Evolutionary conservation across 2,113 vertebrate genomes (phyloP).

Genomic region (Lethenteron reissneri): DNA sequence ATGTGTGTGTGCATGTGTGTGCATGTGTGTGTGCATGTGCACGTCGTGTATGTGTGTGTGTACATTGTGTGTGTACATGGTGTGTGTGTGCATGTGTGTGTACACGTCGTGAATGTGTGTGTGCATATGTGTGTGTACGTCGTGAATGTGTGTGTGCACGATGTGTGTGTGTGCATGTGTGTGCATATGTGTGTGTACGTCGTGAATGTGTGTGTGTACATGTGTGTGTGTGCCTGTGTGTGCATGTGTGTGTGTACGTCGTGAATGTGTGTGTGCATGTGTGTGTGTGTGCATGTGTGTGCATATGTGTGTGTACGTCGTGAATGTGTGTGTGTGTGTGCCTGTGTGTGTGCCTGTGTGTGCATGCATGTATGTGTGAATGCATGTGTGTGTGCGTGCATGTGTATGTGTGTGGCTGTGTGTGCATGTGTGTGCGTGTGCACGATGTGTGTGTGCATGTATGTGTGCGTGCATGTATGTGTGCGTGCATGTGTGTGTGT

Average conservation of each 20-base stretch:
- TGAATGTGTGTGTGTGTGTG: not conserved
- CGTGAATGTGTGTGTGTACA: not conserved
- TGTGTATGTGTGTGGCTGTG: not conserved
- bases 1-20: too few relatives aligned
- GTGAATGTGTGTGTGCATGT: not conserved
- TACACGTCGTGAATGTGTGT: too few relatives aligned
- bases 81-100: too few relatives aligned
- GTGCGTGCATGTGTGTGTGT: not conserved
- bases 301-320: not conserved
- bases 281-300: not conserved
- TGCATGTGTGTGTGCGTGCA: not conserved
- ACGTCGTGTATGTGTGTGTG: too few relatives aligned
- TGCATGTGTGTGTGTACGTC: not conserved
- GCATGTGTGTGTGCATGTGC: too few relatives aligned
- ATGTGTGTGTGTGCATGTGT: not conserved
- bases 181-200: not conserved
- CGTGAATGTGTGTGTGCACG: too few relatives aligned
- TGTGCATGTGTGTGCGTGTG: not conserved
- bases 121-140: too few relatives aligned
- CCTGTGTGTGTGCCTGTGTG: not conserved
- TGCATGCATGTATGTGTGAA: not conserved
- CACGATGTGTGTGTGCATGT: not conserved
- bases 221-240: not conserved
- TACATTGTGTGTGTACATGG: too few relatives aligned
- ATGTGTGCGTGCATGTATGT: not conserved